Evolutionary conservation across 2,797 vertebrate species (phyloP).

Genomic region (Nyctibius grandis): DNA sequence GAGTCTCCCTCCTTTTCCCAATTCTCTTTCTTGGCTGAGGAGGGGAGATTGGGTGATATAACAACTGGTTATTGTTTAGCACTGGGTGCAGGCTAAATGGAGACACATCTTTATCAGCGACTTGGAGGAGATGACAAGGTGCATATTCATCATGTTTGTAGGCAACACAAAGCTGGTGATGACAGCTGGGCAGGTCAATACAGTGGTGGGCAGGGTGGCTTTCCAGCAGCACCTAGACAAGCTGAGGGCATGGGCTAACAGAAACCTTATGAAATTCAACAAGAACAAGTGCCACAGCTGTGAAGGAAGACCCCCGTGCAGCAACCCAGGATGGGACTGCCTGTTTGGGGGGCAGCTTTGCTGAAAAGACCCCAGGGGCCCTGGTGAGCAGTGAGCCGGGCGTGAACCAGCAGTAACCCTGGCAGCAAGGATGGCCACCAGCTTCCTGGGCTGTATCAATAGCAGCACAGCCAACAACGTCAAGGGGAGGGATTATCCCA

Average conservation of each 20-base stretch:
- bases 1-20: no score
- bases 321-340: neutral
- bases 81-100: no score
- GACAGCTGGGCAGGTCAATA: neutral
- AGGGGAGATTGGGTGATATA: no score
- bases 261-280: neutral
- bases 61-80: no score
- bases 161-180: neutral
- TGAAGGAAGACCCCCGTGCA: neutral
- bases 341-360: neutral
- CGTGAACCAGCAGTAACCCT: neutral
- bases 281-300: neutral
- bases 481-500: neutral
- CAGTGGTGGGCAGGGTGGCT: neutral
- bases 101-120: neutral
- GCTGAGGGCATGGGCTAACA: neutral
- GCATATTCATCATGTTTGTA: neutral
- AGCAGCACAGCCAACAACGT: neutral
- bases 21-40: no score
- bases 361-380: neutral
- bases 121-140: neutral
- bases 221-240: neutral
- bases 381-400: neutral
- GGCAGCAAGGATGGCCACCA: neutral
- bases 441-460: neutral